Evolutionary conservation across 2,797 vertebrate species (phyloP), one percentile per base, ranked within the genome.

Genomic region (Gambelia wislizenii): DNA sequence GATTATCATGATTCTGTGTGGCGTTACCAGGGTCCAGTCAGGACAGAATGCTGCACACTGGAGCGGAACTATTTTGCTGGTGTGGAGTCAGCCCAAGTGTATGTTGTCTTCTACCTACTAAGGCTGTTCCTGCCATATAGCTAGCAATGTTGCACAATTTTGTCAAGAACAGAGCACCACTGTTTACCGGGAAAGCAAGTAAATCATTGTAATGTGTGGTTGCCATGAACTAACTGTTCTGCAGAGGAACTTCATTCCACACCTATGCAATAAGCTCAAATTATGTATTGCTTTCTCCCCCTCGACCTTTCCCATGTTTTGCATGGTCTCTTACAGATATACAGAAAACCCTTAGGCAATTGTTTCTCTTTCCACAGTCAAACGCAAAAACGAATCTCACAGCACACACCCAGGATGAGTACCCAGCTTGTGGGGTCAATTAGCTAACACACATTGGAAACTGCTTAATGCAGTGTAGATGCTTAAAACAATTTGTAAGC

Each of bases 101-200:
- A 69, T 78, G 61, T 22, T 39, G 49, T 54, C 27, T 67, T 33
- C 36, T 79, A 67, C 44, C 59, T 83, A 42, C 9, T 61, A 54
- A 69, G 8, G 70, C 20, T 39, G 36, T 83, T 85, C 79, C 61
- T 75, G 2, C 47, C 61, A 47, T 30, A 56, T 30, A 47, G 49
- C n/a, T 39, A 59, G 2, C 14, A 76, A 27, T 33, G 10, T 78
- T 83, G 33, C 33, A 83, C 80, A 78, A 39, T 39, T 27, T 69
- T 61, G 49, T 78, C 61, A 59, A 61, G 61, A 78, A 72, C 16
- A 59, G 49, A 56, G 14, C 44, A 22, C 10, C 61, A 33, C 42
- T 87, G 22, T 87, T 52, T 83, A 12, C 25, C 89, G 72, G 20
- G 89, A 6, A 49, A 93, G 64, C 72, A 90, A 94, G 70, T 81